These are phyloP conservation scores for Trematocara nigrifrons DNA, from an alignment of 2,113 vertebrate genomes.

Conservation along the genomic window DNA sequence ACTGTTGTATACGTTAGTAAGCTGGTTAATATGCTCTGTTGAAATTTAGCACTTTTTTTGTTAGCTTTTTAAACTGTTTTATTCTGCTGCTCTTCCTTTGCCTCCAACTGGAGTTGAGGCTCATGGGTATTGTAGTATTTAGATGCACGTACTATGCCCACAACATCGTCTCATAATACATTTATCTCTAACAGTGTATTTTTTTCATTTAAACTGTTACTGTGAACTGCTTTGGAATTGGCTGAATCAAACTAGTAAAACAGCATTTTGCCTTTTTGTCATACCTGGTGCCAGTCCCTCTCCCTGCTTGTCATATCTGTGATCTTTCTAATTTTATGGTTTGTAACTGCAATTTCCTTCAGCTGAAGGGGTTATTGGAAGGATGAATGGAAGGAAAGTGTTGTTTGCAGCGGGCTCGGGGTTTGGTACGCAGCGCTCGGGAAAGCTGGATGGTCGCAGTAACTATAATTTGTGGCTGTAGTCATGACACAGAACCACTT, in stretches of 20 bases:
- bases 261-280: not conserved
- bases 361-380: slow-evolving; percentile 49
- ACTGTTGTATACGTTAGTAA: not conserved
- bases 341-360: slow-evolving; percentile 43
- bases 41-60: not conserved
- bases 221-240: not conserved
- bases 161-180: not conserved
- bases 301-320: slow-evolving; percentile 34
- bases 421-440: slow-evolving; percentile 16
- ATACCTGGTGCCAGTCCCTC: slow-evolving; percentile 11
- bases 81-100: not conserved
- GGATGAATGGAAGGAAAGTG: slow-evolving; percentile 61
- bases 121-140: not conserved
- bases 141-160: not conserved
- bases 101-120: not conserved
- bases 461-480: slow-evolving; percentile 62
- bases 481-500: slow-evolving; percentile 52
- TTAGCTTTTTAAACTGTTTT: not conserved
- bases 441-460: slow-evolving; percentile 39
- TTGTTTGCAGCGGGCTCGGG: slow-evolving; percentile 33
- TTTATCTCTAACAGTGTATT: not conserved
- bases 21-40: not conserved
- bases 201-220: not conserved
- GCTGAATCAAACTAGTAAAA: not conserved
- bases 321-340: slow-evolving; percentile 57